These are phyloP conservation scores for Drosophila busckii DNA, from an alignment of 1,140 invertebrate genomes.

Conservation along the genomic window DNA sequence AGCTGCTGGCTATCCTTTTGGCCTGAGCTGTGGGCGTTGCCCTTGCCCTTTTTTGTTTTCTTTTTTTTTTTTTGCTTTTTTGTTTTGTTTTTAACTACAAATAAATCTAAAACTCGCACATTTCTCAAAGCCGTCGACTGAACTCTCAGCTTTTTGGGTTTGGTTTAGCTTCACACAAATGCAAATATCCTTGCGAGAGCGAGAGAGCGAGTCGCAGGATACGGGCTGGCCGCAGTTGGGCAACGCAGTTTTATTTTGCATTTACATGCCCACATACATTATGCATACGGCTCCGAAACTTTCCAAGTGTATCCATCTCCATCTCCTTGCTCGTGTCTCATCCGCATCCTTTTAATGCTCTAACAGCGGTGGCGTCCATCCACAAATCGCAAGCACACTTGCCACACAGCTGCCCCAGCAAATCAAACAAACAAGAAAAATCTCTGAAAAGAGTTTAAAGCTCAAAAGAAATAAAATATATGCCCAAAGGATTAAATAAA, in stretches of 20 bases:
- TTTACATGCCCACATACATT: conserved; percentile 73
- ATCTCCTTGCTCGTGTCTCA: not conserved
- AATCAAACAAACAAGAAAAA: no score
- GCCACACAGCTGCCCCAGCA: no score
- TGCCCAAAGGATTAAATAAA: no score
- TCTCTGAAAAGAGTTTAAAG: no score
- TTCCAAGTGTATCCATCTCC: no score
- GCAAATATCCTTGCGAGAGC: not conserved
- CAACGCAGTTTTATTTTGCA: conserved; percentile 72
- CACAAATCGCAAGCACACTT: no score
- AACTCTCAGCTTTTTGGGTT: no score
- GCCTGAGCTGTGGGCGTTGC: conserved; percentile 1
- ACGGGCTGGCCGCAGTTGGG: conserved; percentile 63
- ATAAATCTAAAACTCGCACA: conserved; percentile 75
- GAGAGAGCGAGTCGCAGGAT: conserved; percentile 27
- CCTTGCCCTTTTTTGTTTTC: conserved; percentile 11
- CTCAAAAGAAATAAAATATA: no score
- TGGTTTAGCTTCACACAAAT: conserved; percentile 20
- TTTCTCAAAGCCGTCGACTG: conserved; percentile 42
- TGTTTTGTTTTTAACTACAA: conserved; percentile 55
- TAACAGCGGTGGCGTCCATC: not conserved
- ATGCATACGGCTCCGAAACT: conserved; percentile 54
- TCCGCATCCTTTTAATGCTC: conserved; percentile 6
- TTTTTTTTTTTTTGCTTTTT: conserved; percentile 2
- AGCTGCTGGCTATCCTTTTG: conserved; percentile 22